phyloP scores from a whole-genome alignment of 2,888 invertebrate genomes.

The Ormyrus labotus region DNA sequence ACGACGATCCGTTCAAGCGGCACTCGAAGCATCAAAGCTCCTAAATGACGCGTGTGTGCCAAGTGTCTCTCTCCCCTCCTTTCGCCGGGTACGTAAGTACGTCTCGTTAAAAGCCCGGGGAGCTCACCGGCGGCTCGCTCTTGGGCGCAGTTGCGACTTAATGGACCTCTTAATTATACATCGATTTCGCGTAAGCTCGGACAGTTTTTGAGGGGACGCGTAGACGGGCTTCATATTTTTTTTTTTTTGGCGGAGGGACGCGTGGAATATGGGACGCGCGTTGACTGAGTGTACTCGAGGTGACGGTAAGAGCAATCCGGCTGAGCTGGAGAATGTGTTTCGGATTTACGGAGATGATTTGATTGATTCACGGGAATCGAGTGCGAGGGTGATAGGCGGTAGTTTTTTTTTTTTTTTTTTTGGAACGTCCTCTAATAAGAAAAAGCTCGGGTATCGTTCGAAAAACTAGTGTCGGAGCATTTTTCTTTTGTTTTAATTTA shows the following conservation, averaged over 20 bases:
- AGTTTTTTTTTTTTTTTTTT: no score
- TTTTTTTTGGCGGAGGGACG: not conserved
- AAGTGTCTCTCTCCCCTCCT: no score
- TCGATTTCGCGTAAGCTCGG: conserved; percentile 31
- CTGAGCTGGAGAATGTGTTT: conserved; percentile 38
- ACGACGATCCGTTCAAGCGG: conserved; percentile 3
- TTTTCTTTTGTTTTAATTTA: no score
- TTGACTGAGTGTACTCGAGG: conserved; percentile 12
- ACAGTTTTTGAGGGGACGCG: not conserved
- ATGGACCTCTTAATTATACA: conserved; percentile 56
- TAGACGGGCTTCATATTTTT: not conserved
- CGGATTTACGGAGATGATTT: conserved; percentile 19
- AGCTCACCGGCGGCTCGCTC: conserved; percentile 17
- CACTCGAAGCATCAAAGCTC: conserved; percentile 15
- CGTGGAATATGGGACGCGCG: not conserved
- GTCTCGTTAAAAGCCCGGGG: conserved; percentile 24
- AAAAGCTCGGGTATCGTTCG: no score
- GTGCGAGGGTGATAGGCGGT: no score
- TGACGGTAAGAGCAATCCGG: conserved; percentile 24
- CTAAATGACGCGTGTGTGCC: no score
- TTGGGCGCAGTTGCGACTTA: not conserved
- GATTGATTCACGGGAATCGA: conserved; percentile 18
- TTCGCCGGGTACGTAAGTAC: not conserved
- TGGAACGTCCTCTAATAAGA: no score
- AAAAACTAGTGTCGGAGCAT: no score